Evolutionary conservation across 2,888 invertebrate species (phyloP).

Genomic region (Macrosiphum euphorbiae): DNA sequence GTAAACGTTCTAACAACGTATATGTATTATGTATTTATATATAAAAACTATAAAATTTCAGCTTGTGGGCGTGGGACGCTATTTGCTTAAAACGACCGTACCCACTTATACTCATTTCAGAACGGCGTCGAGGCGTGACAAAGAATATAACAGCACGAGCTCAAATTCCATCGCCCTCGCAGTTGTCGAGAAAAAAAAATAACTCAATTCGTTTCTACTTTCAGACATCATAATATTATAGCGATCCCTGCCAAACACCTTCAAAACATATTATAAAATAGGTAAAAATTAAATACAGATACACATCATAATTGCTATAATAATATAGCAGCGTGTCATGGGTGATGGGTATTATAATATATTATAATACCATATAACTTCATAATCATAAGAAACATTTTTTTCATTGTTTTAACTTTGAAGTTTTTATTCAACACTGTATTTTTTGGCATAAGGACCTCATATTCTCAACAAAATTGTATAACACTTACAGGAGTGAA

Average conservation of each 20-base stretch:
- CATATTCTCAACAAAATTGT: background rate
- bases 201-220: background rate
- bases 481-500: background rate
- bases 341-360: too few species aligned
- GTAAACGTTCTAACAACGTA: background rate
- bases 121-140: background rate
- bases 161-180: background rate
- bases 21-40: background rate
- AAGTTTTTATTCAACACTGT: background rate
- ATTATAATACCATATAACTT: too few species aligned
- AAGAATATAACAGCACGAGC: background rate
- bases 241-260: background rate
- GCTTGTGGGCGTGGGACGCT: background rate
- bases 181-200: background rate
- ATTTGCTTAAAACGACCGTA: slow-evolving; percentile 13
- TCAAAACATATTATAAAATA: background rate
- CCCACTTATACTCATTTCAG: background rate
- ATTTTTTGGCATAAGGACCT: background rate
- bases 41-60: background rate
- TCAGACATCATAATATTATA: background rate
- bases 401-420: background rate
- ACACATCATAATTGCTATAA: background rate
- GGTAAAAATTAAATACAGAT: background rate
- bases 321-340: background rate
- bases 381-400: background rate